Percentiles rank a stretch among this genome's conserved stretches.
These are phyloP conservation scores for Spialia ferax DNA, from an alignment of 2,888 invertebrate species.

Conservation along the genomic window DNA sequence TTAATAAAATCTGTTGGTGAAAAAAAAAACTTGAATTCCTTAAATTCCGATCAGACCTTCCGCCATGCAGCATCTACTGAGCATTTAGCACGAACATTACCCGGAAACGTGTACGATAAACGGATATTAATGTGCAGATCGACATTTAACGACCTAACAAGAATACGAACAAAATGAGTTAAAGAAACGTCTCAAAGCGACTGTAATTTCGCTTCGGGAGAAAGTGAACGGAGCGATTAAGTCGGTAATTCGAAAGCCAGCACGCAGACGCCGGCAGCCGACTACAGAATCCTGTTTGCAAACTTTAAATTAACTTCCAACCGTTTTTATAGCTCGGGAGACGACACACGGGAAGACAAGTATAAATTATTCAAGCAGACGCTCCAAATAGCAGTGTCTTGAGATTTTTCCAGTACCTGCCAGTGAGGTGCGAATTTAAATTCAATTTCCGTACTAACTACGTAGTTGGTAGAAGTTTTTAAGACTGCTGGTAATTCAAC, in stretches of 20 bases:
- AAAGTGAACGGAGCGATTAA: conserved; percentile 24
- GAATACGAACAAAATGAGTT: conserved; percentile 13
- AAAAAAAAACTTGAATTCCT: background rate
- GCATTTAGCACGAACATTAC: background rate
- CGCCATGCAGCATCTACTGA: background rate
- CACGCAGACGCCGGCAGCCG: background rate
- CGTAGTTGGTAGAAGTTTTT: conserved; percentile 56
- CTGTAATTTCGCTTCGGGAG: conserved; percentile 11
- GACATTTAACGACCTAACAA: conserved; percentile 12
- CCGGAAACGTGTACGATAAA: background rate
- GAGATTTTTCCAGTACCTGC: conserved; percentile 26
- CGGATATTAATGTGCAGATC: conserved; percentile 13
- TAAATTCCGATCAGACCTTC: background rate
- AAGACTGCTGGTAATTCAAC: conserved; percentile 54
- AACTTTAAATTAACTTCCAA: conserved; percentile 34
- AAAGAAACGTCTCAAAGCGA: conserved; percentile 5
- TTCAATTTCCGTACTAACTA: conserved; percentile 60
- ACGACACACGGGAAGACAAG: conserved; percentile 22
- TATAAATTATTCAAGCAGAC: conserved; percentile 39
- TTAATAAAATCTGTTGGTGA: background rate
- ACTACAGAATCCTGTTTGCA: conserved; percentile 17
- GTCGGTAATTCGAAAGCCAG: conserved; percentile 26
- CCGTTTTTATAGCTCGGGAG: conserved; percentile 17
- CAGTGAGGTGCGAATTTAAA: conserved; percentile 54
- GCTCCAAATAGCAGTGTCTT: conserved; percentile 35